phyloP scores from a whole-genome alignment of 2,797 vertebrate species.

The Smutsia temminckii region DNA sequence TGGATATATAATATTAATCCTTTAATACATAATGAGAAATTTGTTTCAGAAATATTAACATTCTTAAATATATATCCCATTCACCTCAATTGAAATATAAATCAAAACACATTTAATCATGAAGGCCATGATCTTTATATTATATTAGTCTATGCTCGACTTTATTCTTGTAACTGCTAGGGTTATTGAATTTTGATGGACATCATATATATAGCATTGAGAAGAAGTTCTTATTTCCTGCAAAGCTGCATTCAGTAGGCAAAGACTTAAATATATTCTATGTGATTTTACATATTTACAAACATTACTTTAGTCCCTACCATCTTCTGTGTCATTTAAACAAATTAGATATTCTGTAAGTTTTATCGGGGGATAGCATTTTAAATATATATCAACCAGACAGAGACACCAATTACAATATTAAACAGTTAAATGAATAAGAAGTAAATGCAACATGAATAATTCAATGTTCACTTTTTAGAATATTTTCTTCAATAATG shows the following conservation, averaged over 20 bases:
- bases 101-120: not conserved
- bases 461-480: slow-evolving; percentile 23
- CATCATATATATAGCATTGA: not conserved
- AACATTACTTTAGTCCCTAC: not conserved
- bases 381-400: not conserved
- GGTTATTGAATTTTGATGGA: not conserved
- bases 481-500: slow-evolving; percentile 23
- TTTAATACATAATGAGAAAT: not conserved
- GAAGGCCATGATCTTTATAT: not conserved
- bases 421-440: slow-evolving; percentile 36
- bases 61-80: not conserved
- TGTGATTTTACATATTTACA: not conserved
- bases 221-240: not conserved
- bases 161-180: not conserved
- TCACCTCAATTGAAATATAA: not conserved
- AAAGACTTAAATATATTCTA: not conserved
- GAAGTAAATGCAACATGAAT: not conserved
- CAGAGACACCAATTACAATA: not conserved
- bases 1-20: not conserved
- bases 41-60: not conserved
- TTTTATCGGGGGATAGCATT: not conserved
- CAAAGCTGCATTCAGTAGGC: not conserved
- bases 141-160: not conserved
- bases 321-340: not conserved
- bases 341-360: not conserved